Percentiles rank a stretch among this genome's conserved stretches.
These are phyloP conservation scores for Eupithecia subfuscata DNA, from an alignment of 2,888 invertebrate genomes.

Conservation along the genomic window DNA sequence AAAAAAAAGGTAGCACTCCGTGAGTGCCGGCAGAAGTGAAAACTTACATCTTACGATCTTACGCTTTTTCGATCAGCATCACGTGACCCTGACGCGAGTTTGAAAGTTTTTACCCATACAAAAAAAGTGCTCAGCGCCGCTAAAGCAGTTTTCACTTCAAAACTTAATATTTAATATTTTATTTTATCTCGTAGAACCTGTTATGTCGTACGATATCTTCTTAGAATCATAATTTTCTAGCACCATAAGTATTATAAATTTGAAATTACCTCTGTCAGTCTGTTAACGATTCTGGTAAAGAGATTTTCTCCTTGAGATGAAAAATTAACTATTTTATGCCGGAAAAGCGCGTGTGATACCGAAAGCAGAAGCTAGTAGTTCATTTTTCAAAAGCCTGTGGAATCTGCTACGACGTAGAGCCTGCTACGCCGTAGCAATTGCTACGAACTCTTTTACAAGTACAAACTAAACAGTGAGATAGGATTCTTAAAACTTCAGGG, in stretches of 20 bases:
- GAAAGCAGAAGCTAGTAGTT: background rate
- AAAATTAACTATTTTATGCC: too few species aligned
- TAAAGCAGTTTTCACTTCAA: too few species aligned
- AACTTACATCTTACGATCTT: too few species aligned
- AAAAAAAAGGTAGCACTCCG: too few species aligned
- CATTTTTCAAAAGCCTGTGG: background rate
- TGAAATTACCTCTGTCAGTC: background rate
- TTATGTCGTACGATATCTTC: background rate
- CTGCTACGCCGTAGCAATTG: conserved; percentile 2
- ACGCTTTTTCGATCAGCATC: too few species aligned
- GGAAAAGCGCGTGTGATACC: background rate
- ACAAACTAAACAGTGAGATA: conserved; percentile 6
- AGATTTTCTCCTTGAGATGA: too few species aligned
- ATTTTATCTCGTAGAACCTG: background rate
- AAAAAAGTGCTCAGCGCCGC: too few species aligned
- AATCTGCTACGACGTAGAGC: conserved; percentile 8
- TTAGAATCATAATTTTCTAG: background rate
- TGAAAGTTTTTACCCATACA: too few species aligned
- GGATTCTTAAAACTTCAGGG: conserved; percentile 12
- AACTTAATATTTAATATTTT: background rate
- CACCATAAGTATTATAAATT: background rate
- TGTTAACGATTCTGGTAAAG: background rate
- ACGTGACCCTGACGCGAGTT: too few species aligned
- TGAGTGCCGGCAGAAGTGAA: too few species aligned
- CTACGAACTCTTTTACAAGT: conserved; percentile 5